Conservation (phyloP, 1,140 invertebrate species). For the Drosophila navojoa region DNA sequence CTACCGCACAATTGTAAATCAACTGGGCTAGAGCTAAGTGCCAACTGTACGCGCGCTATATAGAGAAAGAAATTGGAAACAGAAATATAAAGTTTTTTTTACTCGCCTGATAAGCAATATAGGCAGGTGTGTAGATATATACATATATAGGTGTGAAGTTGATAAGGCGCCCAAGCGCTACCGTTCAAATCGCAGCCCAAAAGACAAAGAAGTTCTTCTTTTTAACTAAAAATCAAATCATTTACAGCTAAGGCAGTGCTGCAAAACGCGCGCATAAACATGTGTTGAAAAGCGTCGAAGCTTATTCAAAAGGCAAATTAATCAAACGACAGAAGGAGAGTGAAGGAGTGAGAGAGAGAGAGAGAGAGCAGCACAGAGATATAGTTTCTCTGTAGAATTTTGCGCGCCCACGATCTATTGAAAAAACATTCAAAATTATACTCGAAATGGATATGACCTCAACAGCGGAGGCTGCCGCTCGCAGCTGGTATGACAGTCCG, state of each 20-base stretch:
- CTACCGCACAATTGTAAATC: slow-evolving; percentile 51
- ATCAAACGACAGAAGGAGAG: slow-evolving; percentile 1
- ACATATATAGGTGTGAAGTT: slow-evolving; percentile 25
- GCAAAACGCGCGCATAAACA: slow-evolving; percentile 41
- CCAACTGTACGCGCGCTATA: slow-evolving; percentile 44
- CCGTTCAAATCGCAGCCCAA: slow-evolving; percentile 58
- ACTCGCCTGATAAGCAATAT: slow-evolving; percentile 34
- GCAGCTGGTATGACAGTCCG: slow-evolving; percentile 84
- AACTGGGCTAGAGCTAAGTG: slow-evolving; percentile 31
- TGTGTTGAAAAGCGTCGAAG: slow-evolving; percentile 43
- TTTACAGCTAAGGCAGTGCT: slow-evolving; percentile 47
- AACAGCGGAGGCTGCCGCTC: slow-evolving; percentile 84
- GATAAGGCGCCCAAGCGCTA: slow-evolving; percentile 63
- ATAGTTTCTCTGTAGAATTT: slow-evolving; percentile 45
- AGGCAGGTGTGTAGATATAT: slow-evolving; percentile 9
- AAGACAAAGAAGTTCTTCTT: slow-evolving; percentile 42
- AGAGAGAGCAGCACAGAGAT: slow-evolving; percentile 22
- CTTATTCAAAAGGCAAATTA: slow-evolving; percentile 27
- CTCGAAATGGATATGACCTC: slow-evolving; percentile 84
- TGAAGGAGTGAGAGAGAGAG: not conserved
- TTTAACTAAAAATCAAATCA: slow-evolving; percentile 44
- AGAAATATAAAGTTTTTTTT: slow-evolving; percentile 26
- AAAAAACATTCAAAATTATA: slow-evolving; percentile 83
- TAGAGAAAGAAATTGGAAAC: slow-evolving; percentile 37
- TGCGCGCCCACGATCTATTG: slow-evolving; percentile 49